Evolutionary conservation across 2,797 vertebrate species (phyloP).

Genomic region (Mormyrus hasselquistii): DNA sequence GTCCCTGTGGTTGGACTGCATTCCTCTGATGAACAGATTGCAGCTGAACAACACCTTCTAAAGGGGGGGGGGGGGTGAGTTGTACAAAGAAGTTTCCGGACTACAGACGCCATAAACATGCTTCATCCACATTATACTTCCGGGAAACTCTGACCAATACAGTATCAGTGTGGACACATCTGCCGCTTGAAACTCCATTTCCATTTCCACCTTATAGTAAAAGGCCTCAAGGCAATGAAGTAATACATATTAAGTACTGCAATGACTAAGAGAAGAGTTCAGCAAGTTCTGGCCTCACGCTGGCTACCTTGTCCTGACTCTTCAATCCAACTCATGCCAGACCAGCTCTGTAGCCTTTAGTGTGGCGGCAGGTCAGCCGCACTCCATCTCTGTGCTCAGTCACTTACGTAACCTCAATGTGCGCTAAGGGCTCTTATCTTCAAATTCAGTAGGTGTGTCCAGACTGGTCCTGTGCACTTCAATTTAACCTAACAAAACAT

Average conservation of each 20-base stretch:
- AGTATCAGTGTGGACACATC: not conserved
- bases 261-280: not conserved
- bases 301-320: not conserved
- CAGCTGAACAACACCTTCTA: not conserved
- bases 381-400: not conserved
- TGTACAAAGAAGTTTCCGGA: not conserved
- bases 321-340: not conserved
- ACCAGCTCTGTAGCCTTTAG: not conserved
- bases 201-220: not conserved
- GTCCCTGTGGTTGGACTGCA: not conserved
- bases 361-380: not conserved
- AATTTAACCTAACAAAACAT: not conserved
- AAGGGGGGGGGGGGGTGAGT: not conserved
- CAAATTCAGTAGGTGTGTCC: not conserved
- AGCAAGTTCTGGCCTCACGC: not conserved
- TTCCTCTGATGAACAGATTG: not conserved
- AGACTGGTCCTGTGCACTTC: not conserved
- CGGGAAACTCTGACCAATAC: not conserved
- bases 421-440: not conserved
- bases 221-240: not conserved
- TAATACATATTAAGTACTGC: not conserved
- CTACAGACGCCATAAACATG: not conserved
- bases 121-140: not conserved
- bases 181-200: not conserved
- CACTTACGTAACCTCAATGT: not conserved